Evolutionary conservation across 1,140 invertebrate genomes (phyloP).

Genomic region (Cryptotermes secundus): DNA sequence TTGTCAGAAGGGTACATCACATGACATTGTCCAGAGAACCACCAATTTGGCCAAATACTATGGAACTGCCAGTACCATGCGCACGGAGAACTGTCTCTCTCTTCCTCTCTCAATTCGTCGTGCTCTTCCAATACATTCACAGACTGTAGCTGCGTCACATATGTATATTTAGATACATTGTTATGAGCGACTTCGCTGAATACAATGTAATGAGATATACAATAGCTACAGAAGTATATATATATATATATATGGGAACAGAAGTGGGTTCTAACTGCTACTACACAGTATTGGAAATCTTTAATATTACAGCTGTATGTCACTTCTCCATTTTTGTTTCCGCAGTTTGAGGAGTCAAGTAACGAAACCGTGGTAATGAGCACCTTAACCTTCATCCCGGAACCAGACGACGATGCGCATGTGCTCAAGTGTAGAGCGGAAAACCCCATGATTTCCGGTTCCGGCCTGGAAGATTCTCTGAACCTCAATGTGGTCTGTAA

Average conservation of each 20-base stretch:
- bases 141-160: no score
- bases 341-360: constrained; percentile 60
- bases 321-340: constrained; percentile 33
- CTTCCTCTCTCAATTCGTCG: not conserved
- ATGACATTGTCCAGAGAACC: not conserved
- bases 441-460: constrained; percentile 71
- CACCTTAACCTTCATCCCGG: constrained; percentile 73
- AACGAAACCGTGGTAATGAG: constrained; percentile 73
- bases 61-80: not conserved
- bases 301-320: no score
- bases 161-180: no score
- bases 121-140: not conserved
- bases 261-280: no score
- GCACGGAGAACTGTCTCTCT: not conserved
- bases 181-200: no score
- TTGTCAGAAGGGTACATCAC: not conserved
- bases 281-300: no score
- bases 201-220: no score
- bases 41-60: not conserved
- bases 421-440: constrained; percentile 80
- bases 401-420: constrained; percentile 78
- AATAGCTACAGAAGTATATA: no score
- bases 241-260: no score
- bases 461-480: constrained; percentile 75
- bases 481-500: constrained; percentile 84